Evolutionary conservation across 2,113 vertebrate genomes (phyloP).

Genomic region (Parus major): DNA sequence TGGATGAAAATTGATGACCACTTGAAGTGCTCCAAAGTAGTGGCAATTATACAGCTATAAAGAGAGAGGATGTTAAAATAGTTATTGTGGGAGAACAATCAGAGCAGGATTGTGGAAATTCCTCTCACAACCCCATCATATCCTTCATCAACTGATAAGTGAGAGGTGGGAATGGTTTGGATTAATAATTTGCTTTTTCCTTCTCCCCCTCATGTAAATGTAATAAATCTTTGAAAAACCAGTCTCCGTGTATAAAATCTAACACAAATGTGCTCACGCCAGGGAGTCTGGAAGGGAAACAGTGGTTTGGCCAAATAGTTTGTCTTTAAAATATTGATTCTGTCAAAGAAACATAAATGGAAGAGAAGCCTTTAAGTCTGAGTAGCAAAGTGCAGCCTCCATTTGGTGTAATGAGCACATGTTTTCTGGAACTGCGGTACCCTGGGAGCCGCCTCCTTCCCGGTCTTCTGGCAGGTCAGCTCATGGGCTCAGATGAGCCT

Average conservation of each 20-base stretch:
- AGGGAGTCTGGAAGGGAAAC: background rate
- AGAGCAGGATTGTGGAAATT: background rate
- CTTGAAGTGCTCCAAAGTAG: background rate
- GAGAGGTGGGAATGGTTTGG: background rate
- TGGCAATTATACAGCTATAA: background rate
- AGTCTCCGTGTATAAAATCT: background rate
- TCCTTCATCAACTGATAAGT: background rate
- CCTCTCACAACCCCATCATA: background rate
- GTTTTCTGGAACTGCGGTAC: background rate
- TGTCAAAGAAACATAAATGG: background rate
- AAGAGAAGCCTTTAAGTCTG: background rate
- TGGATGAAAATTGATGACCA: background rate
- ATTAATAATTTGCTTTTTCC: background rate
- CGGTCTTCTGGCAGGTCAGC: background rate
- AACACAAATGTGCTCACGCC: background rate
- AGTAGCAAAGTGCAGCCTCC: background rate
- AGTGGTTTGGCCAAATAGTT: background rate
- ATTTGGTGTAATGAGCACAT: rapidly evolving
- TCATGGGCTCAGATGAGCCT: rapidly evolving
- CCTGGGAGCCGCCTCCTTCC: background rate
- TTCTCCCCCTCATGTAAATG: background rate
- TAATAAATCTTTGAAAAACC: background rate
- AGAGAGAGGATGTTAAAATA: background rate
- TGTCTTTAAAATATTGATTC: background rate
- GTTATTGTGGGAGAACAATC: background rate